Evolutionary conservation across 2,797 vertebrate genomes (phyloP).

Genomic region (Coregonus sp.): DNA sequence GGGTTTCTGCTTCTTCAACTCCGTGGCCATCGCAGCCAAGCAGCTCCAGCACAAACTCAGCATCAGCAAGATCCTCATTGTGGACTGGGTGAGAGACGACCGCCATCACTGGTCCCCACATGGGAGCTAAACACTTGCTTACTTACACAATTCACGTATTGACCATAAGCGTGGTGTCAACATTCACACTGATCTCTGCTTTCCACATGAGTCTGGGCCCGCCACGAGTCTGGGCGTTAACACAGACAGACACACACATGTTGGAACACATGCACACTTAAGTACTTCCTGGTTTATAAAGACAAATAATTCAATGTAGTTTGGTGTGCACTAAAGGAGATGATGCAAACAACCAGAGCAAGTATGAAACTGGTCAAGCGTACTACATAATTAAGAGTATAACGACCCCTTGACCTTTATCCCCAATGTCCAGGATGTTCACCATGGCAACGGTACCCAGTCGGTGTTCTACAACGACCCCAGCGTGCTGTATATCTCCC

Average conservation of each 20-base stretch:
- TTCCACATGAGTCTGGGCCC: conserved; percentile 46
- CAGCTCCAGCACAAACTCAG: conserved; percentile 87
- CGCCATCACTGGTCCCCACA: conserved; percentile 37
- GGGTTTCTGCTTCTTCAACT: conserved; percentile 93
- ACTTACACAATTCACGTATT: conserved; percentile 37
- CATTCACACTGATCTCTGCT: conserved; percentile 36
- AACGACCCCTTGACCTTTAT: conserved; percentile 22
- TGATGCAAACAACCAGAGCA: background rate
- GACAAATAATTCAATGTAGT: background rate
- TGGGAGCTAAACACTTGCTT: conserved; percentile 33
- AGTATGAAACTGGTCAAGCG: background rate
- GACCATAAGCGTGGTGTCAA: conserved; percentile 41
- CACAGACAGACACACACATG: conserved; percentile 30
- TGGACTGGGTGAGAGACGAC: conserved; percentile 87
- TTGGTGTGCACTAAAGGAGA: no score
- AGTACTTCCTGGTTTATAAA: background rate
- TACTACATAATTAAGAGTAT: background rate
- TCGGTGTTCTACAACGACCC: conserved; percentile 90
- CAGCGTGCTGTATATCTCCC: conserved; percentile 88
- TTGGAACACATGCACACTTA: conserved; percentile 7
- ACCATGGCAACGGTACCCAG: conserved; percentile 91
- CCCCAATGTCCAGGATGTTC: conserved; percentile 82
- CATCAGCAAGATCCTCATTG: conserved; percentile 89
- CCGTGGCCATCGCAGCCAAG: conserved; percentile 89
- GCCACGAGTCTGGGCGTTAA: conserved; percentile 16